Percentiles rank a stretch among this genome's conserved stretches.
phyloP scores from a whole-genome alignment of 2,113 vertebrate species.

The Nicator chloris region DNA sequence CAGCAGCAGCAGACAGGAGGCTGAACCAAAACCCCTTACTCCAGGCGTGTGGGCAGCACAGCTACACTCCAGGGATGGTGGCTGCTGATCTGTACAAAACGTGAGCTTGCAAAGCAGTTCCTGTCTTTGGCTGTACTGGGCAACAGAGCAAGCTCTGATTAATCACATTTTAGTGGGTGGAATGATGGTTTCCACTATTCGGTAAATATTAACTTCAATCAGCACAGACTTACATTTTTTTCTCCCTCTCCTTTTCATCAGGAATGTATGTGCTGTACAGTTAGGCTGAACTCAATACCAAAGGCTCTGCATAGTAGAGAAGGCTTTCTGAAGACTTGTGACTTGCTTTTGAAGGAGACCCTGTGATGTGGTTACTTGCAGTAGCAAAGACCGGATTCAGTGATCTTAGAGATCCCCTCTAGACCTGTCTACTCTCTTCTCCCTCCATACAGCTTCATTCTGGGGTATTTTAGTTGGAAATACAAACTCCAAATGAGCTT shows the following conservation, averaged over 20 bases:
- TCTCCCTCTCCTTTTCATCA: not conserved
- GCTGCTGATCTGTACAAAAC: not conserved
- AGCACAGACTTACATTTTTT: not conserved
- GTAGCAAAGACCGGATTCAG: not conserved
- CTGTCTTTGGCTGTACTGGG: not conserved
- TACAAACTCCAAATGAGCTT: not conserved
- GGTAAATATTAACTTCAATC: not conserved
- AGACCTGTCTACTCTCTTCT: not conserved
- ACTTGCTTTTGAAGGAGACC: not conserved
- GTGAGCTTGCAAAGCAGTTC: not conserved
- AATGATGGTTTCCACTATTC: not conserved
- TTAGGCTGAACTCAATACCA: not conserved
- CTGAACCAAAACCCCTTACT: not conserved
- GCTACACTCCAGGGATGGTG: not conserved
- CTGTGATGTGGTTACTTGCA: not conserved
- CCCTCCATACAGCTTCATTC: not conserved
- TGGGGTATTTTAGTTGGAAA: not conserved
- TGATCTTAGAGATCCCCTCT: not conserved
- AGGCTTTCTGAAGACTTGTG: not conserved
- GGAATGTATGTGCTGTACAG: not conserved
- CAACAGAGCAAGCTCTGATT: not conserved
- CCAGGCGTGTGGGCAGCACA: fast-evolving
- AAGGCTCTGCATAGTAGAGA: not conserved
- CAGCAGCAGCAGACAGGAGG: not conserved
- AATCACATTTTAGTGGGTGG: not conserved